Percentiles rank a stretch among this genome's conserved stretches.
Evolutionary conservation across 2,797 vertebrate species (phyloP).

Genomic region (Ctenosaura bakeri): DNA sequence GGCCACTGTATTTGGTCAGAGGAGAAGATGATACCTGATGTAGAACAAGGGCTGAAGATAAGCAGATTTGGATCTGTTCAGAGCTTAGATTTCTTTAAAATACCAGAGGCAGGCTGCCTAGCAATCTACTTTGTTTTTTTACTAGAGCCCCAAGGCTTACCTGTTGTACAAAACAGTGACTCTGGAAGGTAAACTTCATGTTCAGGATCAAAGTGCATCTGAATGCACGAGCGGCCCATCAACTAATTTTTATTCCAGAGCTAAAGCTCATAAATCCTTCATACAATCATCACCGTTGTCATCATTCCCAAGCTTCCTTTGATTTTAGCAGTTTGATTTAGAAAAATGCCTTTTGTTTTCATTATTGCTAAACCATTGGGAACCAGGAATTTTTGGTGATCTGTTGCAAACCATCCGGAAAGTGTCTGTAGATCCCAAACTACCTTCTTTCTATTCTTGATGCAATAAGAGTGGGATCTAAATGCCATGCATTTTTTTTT

Average conservation of each 20-base stretch:
- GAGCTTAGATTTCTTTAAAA: no score
- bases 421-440: background rate
- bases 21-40: no score
- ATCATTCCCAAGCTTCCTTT: background rate
- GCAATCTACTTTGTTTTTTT: background rate
- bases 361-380: background rate
- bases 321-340: background rate
- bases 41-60: background rate
- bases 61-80: background rate
- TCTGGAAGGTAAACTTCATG: background rate
- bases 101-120: background rate
- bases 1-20: background rate
- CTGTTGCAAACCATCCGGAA: background rate
- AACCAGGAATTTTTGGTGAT: background rate
- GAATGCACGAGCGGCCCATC: background rate
- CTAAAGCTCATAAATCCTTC: background rate
- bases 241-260: background rate
- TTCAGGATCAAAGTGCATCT: background rate
- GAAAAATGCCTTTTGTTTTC: background rate
- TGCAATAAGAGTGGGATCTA: background rate
- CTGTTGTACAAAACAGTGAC: background rate
- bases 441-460: background rate
- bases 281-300: no score
- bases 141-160: background rate
- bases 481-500: background rate